Conservation (phyloP, 2,888 invertebrate species). For the Sericinus montela region DNA sequence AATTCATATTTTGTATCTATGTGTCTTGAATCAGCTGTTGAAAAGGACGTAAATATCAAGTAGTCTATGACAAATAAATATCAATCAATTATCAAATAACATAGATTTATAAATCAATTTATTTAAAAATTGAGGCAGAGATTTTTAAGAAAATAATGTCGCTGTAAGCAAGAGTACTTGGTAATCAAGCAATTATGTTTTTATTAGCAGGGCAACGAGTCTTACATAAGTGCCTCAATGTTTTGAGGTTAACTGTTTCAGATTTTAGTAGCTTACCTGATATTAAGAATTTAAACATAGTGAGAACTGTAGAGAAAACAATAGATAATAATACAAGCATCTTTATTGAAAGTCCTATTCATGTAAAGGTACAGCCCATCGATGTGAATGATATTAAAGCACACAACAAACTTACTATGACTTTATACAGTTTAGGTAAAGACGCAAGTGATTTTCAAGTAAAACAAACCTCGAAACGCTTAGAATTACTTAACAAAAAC, state of each 20-base stretch:
- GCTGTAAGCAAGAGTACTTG: constrained; percentile 25
- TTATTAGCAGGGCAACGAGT: constrained; percentile 52
- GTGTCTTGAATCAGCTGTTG: too few species aligned
- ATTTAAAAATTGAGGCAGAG: too few species aligned
- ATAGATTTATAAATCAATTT: too few species aligned
- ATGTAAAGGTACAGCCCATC: constrained; percentile 69
- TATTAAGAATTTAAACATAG: constrained; percentile 62
- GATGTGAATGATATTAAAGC: constrained; percentile 65
- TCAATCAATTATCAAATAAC: too few species aligned
- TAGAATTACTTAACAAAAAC: constrained; percentile 68
- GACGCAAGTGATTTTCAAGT: constrained; percentile 68
- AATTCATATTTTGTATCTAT: too few species aligned
- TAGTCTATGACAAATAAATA: too few species aligned
- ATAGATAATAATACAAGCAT: constrained; percentile 69
- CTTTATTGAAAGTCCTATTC: constrained; percentile 73
- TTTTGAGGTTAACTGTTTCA: constrained; percentile 73
- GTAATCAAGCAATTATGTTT: constrained; percentile 48
- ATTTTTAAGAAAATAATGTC: constrained; percentile 30
- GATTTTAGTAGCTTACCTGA: constrained; percentile 66
- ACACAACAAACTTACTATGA: constrained; percentile 69
- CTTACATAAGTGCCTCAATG: constrained; percentile 68
- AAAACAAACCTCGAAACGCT: constrained; percentile 67
- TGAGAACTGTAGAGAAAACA: constrained; percentile 71
- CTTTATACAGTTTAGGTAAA: constrained; percentile 65
- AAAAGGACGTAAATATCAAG: too few species aligned